Evolutionary conservation across 2,113 vertebrate species (phyloP), one percentile per base, ranked within the genome.

Genomic region (Rhabdornis inornatus): DNA sequence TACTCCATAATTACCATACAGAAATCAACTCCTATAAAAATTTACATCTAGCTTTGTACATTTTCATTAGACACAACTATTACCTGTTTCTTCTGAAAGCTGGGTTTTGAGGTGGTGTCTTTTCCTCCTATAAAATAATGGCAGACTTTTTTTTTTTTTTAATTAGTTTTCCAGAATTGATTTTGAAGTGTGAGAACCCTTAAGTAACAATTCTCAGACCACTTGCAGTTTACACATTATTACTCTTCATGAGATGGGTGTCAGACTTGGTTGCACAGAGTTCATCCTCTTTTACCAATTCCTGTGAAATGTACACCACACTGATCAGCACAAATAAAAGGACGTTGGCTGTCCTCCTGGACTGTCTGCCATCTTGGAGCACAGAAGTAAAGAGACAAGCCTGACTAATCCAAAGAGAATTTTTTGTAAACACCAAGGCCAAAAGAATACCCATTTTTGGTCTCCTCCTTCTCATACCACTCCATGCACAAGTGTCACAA

Each of bases 21-120:
- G 20, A 83, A 87, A 88, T 68, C 2, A 21, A 4, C 25, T 76
- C 2, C 9, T 24, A 15, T 12, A 11, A 69, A 77, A 74, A 65
- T 39, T 72, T 68, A 27, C 16, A 16, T 33, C 21, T 4, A 49
- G 2, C 3, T 89, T 52, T 21, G 5, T 35, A 50, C 7, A 15
- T 42, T 75, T 84, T 31, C 37, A 31, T 49, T 59, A 50, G 45
- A 37, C 3, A 22, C 0, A 7, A 63, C 3, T 66, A 30, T 37
- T 47, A 35, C 5, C 6, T 45, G 2, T 50, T 72, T 78, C 10
- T 27, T 72, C 11, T 0, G 0, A 63, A 63, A 2, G 4, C 8
- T n/a, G 6, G 2, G 1, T 1, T 72, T 77, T 28, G 7, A 7
- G 2, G 5, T 47, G 4, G 3, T 22, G 1, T 5, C 68, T 84